Conservation (phyloP, 2,888 invertebrate species). For the Caenorhabditis uteleia region DNA sequence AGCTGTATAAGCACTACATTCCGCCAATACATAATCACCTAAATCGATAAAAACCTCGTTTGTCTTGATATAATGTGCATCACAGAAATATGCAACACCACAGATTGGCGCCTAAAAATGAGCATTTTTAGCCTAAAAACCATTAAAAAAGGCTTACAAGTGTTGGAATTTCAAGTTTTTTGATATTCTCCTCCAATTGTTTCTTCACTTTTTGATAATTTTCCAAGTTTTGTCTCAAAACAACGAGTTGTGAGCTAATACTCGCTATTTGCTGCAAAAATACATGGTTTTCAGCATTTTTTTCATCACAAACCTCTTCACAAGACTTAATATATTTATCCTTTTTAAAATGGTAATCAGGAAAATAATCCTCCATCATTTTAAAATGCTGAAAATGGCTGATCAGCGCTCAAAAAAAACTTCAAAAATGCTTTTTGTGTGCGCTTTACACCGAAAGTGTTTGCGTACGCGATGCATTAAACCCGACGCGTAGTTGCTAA, state of each 20-base stretch:
- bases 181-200: not conserved
- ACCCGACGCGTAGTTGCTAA: not conserved
- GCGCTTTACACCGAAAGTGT: too few species aligned
- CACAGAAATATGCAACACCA: constrained; percentile 29
- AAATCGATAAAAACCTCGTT: constrained; percentile 21
- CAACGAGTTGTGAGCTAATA: too few species aligned
- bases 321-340: too few species aligned
- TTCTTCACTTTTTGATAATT: not conserved
- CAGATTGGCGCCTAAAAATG: constrained; percentile 22
- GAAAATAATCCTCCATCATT: too few species aligned
- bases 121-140: constrained; percentile 4
- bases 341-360: too few species aligned
- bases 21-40: constrained; percentile 12
- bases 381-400: too few species aligned
- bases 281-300: too few species aligned
- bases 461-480: not conserved
- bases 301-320: too few species aligned
- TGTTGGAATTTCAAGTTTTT: not conserved
- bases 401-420: too few species aligned
- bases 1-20: constrained; percentile 22
- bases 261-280: too few species aligned
- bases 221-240: not conserved
- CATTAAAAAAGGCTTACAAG: not conserved
- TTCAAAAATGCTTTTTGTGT: too few species aligned
- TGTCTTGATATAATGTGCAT: constrained; percentile 20